Evolutionary conservation across 2,888 invertebrate species (phyloP).

Genomic region (Helobdella robusta): DNA sequence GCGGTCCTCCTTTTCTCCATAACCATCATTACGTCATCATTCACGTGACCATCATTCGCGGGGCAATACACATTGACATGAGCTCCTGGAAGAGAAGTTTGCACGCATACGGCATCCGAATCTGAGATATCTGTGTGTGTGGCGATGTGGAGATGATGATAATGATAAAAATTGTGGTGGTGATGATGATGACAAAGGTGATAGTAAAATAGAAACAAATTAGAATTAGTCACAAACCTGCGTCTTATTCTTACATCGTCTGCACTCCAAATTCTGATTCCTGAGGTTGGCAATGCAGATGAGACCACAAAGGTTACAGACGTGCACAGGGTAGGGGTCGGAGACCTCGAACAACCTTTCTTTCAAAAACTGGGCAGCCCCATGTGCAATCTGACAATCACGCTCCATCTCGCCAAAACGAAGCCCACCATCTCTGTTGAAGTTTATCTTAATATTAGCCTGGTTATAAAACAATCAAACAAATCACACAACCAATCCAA

Average conservation of each 20-base stretch:
- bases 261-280: slow-evolving; percentile 96
- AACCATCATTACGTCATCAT: too few relatives aligned
- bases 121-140: slow-evolving; percentile 82
- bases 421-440: slow-evolving; percentile 87
- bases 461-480: too few relatives aligned
- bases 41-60: slow-evolving; percentile 62
- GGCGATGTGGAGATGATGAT: too few relatives aligned
- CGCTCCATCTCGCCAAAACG: slow-evolving; percentile 99
- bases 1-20: too few relatives aligned
- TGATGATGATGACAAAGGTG: too few relatives aligned
- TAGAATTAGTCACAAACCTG: too few relatives aligned
- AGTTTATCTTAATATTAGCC: too few relatives aligned
- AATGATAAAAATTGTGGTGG: too few relatives aligned
- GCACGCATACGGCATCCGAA: slow-evolving; percentile 91
- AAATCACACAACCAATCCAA: too few relatives aligned
- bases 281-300: slow-evolving; percentile 94
- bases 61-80: slow-evolving; percentile 99
- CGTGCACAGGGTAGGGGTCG: slow-evolving; percentile 94
- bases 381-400: slow-evolving; percentile 98
- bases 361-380: slow-evolving; percentile 86
- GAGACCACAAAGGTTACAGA: slow-evolving; percentile 94
- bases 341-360: slow-evolving; percentile 96
- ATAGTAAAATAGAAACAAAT: too few relatives aligned
- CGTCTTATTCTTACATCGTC: slow-evolving; percentile 97
- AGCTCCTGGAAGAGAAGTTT: slow-evolving; percentile 96